phyloP scores from a whole-genome alignment of 2,888 invertebrate species.

The Eupithecia centaureata region DNA sequence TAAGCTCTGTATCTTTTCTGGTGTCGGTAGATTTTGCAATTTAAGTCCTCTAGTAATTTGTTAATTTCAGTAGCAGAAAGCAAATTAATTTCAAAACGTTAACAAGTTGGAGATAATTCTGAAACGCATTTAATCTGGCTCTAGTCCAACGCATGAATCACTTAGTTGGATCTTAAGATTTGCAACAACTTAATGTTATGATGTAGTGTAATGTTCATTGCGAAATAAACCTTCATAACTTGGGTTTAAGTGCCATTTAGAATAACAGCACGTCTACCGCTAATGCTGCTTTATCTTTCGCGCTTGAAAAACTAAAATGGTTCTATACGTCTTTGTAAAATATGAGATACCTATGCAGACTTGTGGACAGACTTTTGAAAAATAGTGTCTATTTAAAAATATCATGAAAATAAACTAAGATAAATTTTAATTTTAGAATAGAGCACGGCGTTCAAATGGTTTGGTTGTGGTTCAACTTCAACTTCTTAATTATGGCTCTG shows the following conservation, averaged over 20 bases:
- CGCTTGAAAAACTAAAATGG: conserved; percentile 11
- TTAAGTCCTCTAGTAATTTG: neutral
- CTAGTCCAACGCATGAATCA: conserved; percentile 63
- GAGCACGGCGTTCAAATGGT: neutral
- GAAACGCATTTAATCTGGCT: conserved; percentile 62
- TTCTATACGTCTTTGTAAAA: conserved; percentile 3
- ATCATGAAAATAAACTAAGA: neutral
- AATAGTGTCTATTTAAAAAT: neutral
- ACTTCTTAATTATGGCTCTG: no score
- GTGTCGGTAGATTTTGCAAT: neutral
- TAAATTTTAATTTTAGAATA: neutral
- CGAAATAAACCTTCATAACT: conserved; percentile 37
- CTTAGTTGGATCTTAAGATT: conserved; percentile 57
- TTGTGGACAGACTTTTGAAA: neutral
- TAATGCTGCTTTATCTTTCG: conserved; percentile 15
- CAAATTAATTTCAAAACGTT: conserved; percentile 39
- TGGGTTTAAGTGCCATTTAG: conserved; percentile 21
- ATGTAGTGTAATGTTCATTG: conserved; percentile 32
- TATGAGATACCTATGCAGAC: conserved; percentile 9
- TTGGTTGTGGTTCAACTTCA: no score
- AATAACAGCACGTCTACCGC: conserved; percentile 6
- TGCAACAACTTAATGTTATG: conserved; percentile 62
- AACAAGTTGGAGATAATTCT: conserved; percentile 53
- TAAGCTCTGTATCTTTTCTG: neutral
- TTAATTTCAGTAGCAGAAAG: conserved; percentile 26